phyloP scores from a whole-genome alignment of 2,113 vertebrate species.

The Neomonachus schauinslandi region DNA sequence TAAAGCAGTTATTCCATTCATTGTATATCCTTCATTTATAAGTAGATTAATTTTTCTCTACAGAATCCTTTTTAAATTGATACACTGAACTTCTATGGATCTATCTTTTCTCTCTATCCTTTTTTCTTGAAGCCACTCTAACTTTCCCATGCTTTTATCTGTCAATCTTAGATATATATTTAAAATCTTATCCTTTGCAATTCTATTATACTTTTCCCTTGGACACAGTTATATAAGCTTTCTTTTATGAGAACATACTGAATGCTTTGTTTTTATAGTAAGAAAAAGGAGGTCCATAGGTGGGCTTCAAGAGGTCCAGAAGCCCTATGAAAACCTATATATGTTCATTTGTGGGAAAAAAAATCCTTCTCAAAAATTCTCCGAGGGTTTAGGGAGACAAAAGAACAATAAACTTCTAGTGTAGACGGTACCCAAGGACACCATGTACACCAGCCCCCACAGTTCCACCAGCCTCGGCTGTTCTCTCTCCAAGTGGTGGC shows the following conservation, averaged over 20 bases:
- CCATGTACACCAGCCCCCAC: not conserved
- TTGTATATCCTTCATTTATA: slow-evolving; percentile 42
- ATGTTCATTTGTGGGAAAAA: slow-evolving; percentile 47
- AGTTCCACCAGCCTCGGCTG: not conserved
- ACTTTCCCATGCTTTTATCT: slow-evolving; percentile 50
- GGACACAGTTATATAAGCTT: slow-evolving; percentile 44
- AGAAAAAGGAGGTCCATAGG: slow-evolving; percentile 12
- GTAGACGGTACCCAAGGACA: not conserved
- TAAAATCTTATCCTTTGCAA: slow-evolving; percentile 45
- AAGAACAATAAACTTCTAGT: not conserved
- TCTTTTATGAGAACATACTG: slow-evolving; percentile 56
- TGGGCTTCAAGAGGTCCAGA: slow-evolving; percentile 49
- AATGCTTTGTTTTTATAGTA: slow-evolving; percentile 64
- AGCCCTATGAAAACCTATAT: slow-evolving; percentile 35
- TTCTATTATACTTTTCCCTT: slow-evolving; percentile 58
- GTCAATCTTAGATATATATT: slow-evolving; percentile 4
- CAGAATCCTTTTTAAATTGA: not conserved
- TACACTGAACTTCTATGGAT: not conserved
- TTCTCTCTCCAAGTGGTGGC: not conserved
- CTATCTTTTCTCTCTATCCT: not conserved
- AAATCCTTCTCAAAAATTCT: slow-evolving; percentile 41
- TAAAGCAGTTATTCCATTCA: not conserved
- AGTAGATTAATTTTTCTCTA: slow-evolving; percentile 32
- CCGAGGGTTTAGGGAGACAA: not conserved
- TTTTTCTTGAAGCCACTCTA: slow-evolving; percentile 53